Conservation (phyloP, 2,113 vertebrate genomes). For the Clupea harengus region DNA sequence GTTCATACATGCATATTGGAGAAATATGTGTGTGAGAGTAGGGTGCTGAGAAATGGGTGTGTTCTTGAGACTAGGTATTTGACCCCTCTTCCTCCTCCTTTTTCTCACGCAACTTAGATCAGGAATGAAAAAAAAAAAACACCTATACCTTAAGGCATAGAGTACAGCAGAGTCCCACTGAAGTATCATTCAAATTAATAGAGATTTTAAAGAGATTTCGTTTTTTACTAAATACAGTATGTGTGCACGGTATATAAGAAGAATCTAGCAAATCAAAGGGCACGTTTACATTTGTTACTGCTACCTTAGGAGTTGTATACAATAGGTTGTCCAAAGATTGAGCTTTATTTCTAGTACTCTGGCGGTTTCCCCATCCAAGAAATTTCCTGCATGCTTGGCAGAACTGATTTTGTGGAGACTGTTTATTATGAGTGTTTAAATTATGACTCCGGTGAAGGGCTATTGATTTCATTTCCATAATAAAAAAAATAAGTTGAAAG, state of each 20-base stretch:
- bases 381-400: background rate
- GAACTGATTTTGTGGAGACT: background rate
- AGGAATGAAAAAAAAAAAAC: background rate
- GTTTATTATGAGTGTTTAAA: too few relatives aligned
- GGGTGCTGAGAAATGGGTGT: background rate
- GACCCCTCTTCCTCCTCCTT: background rate
- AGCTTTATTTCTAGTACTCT: background rate
- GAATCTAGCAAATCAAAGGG: too few relatives aligned
- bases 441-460: background rate
- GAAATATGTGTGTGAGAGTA: background rate
- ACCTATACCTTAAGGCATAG: background rate
- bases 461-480: too few relatives aligned
- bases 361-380: too few relatives aligned
- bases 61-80: background rate
- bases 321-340: background rate
- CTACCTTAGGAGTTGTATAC: too few relatives aligned
- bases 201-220: too few relatives aligned
- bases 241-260: too few relatives aligned
- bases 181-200: too few relatives aligned
- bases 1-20: background rate
- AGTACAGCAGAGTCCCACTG: too few relatives aligned
- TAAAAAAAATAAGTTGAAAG: too few relatives aligned
- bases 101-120: background rate
- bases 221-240: too few relatives aligned
- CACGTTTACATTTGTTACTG: too few relatives aligned